These are phyloP conservation scores for Morone chrysops DNA, from an alignment of 2,113 vertebrate species.

Conservation along the genomic window DNA sequence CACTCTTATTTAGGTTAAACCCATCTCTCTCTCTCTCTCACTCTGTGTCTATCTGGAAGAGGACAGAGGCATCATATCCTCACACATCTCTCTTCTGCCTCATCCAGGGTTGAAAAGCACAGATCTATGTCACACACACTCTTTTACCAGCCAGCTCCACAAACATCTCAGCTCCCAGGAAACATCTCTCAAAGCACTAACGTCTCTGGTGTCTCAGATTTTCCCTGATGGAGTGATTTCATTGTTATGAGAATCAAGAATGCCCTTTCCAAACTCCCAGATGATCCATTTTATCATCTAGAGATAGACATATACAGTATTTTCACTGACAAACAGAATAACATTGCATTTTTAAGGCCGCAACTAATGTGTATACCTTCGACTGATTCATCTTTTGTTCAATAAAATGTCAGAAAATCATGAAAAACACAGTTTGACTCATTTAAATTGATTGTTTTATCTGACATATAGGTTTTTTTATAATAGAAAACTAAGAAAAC, in stretches of 20 bases:
- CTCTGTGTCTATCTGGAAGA: slow-evolving; percentile 56
- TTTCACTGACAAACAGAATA: neutral
- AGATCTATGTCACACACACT: slow-evolving; percentile 38
- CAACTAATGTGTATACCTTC: neutral
- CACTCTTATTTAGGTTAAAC: slow-evolving; percentile 82
- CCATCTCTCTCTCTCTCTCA: slow-evolving; percentile 63
- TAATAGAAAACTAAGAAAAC: neutral
- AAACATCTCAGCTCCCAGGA: slow-evolving; percentile 56
- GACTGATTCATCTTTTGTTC: neutral
- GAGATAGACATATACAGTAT: neutral
- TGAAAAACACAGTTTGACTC: neutral
- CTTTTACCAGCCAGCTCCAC: slow-evolving; percentile 50
- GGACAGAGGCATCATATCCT: slow-evolving; percentile 59
- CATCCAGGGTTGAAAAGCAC: slow-evolving; percentile 45
- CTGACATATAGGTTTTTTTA: neutral
- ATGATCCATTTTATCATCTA: slow-evolving; percentile 29
- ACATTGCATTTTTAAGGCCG: neutral
- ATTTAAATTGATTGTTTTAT: neutral
- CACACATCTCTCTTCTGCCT: slow-evolving; percentile 52
- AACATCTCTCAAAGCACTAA: neutral
- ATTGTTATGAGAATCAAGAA: slow-evolving; percentile 30
- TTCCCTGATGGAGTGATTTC: slow-evolving; percentile 41
- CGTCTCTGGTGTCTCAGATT: slow-evolving; percentile 29
- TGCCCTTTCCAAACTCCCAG: slow-evolving; percentile 13
- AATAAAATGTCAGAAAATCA: neutral